phyloP scores from a whole-genome alignment of 2,113 vertebrate species.

The Daubentonia madagascariensis region DNA sequence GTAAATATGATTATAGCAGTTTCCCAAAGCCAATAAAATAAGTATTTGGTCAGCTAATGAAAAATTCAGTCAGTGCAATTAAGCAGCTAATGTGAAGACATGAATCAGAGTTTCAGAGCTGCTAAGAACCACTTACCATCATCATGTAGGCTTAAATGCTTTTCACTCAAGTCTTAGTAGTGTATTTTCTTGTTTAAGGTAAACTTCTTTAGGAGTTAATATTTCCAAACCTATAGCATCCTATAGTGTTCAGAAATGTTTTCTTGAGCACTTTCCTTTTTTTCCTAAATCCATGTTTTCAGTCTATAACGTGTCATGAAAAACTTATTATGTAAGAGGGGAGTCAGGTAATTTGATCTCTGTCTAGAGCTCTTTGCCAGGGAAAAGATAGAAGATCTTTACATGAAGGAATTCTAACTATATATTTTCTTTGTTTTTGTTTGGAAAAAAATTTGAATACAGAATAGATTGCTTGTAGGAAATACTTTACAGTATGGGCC shows the following conservation, averaged over 20 bases:
- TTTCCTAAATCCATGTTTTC: not conserved
- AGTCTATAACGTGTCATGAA: not conserved
- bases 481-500: not conserved
- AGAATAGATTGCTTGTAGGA: not conserved
- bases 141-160: not conserved
- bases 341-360: not conserved
- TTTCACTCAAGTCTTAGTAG: not conserved
- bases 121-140: slow-evolving; percentile 49
- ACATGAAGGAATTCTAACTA: slow-evolving; percentile 10
- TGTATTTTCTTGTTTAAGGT: slow-evolving; percentile 30
- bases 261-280: slow-evolving; percentile 37
- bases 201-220: slow-evolving; percentile 46
- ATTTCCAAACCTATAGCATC: not conserved
- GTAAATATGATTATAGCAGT: slow-evolving; percentile 69
- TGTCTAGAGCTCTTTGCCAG: slow-evolving; percentile 1
- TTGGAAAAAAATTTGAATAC: not conserved
- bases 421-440: slow-evolving; percentile 22
- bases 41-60: slow-evolving; percentile 72
- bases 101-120: slow-evolving; percentile 59
- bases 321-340: not conserved
- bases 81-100: slow-evolving; percentile 65
- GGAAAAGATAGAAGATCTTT: not conserved
- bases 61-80: slow-evolving; percentile 74
- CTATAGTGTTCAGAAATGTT: slow-evolving; percentile 25
- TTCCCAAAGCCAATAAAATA: slow-evolving; percentile 73